Base-by-base conservation (phyloP, 2,113 vertebrate species). In the Corythornis vintsioides region DNA sequence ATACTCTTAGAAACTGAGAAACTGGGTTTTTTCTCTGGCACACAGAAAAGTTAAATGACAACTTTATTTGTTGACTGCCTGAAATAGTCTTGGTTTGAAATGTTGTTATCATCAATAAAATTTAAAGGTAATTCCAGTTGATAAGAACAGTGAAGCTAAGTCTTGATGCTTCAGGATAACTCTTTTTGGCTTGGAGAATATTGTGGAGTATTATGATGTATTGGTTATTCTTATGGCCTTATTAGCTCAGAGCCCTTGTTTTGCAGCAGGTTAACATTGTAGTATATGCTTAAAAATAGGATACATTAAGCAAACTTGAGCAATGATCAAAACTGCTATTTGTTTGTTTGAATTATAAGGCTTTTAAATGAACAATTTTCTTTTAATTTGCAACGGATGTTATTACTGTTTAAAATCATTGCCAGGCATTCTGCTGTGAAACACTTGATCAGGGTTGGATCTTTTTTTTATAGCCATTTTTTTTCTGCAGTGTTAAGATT, bases 1-100 rank as follows among this genome's bases (percentile, higher is more conserved):
- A 1, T 94, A 86, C 92, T 86, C 87, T 95, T 89, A 77, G 77
- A 79, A 86, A 93, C 92, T 91, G 70, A 83, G 86, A 94, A 92
- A 93, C 38, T 84, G 22, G 70, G 88, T 88, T 95, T 95, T 95
- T 85, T 83, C 13, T 86, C 13, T 2, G 6, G 83, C 83, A 61
- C 38, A 71, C 35, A 83, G 67, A 82, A 93, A 79, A 96, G 63
- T 81, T 75, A 87, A 90, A 91, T 61, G 60, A 14, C 1, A 2
- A 79, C 71, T 55, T 33, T 31, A 67, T 33, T 57, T 65, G 33
- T 4, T 52, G 24, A 15, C 43, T 35, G 7, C 11, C 35, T 70
- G 35, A 84, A 82, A 53, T 61, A 77, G 85, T 43, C 19, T 25
- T 43, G 11, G n/a, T 57, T 75, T 42, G 24, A 65, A 50, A 40